Evolutionary conservation across 2,888 invertebrate species (phyloP), one percentile per base, ranked within the genome.

Genomic region (Quadroppia sp.): DNA sequence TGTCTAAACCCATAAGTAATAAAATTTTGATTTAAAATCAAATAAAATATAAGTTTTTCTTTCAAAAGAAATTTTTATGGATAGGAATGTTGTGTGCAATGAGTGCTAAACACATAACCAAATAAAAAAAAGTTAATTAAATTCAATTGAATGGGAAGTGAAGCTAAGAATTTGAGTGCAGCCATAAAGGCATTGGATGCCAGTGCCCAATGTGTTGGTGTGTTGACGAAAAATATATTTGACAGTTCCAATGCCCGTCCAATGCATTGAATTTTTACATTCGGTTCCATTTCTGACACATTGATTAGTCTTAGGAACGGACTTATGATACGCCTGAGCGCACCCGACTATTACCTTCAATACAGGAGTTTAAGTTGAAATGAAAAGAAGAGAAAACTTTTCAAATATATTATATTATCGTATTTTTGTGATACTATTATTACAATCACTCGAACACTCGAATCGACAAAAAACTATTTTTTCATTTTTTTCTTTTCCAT

Each of bases 231-330:
- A 42, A 61, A 15, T 61, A 15, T 32, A 32, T 61, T n/a, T 32
- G 61, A 61, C 61, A 45, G 11, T 7, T 36, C 36, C 36, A 36
- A 36, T 36, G 20, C n/a, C 4, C 36, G 25, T 53, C 23, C 53
- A 53, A 53, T 53, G 32, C 61, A 32, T 61, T n/a, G n/a, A 61
- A 61, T 61, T 61, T 61, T 28, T 61, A 17, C 32, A 17, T 32
- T 61, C 61, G 45, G 9, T 15, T 61, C 61, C n/a, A 32, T 61
- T 61, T 11, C 23, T 61, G 61, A 61, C 61, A 61, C 61, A 30
- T 61, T 61, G 61, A 61, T 61, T 61, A 61, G 61, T n/a, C 61
- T 61, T 61, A 61, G 53, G 28, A 59, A 30, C 59, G 28, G 28
- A 59, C 59, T 20, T 23, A 23, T 59, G 30, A 59, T 30, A 59